Conservation (phyloP, 2,797 vertebrate genomes). For the Nasua narica region DNA sequence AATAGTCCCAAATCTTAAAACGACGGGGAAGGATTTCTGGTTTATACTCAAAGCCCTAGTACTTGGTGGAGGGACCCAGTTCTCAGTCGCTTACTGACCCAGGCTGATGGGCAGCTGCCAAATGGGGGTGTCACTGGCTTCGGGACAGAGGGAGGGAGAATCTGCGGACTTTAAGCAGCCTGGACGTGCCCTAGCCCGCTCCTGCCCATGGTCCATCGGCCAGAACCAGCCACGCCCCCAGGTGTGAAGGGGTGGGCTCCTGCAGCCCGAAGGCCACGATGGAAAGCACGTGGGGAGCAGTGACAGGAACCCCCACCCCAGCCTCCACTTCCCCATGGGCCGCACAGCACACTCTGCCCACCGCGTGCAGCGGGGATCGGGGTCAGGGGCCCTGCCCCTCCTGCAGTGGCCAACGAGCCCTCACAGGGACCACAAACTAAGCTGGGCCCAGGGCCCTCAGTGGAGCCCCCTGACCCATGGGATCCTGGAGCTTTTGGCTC, state of each 20-base stretch:
- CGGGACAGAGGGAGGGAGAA: not conserved
- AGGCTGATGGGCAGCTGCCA: too few relatives aligned
- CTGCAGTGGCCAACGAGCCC: not conserved
- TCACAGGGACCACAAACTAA: not conserved
- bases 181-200: rapidly evolving
- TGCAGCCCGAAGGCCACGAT: rapidly evolving
- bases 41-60: not conserved
- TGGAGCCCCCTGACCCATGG: rapidly evolving
- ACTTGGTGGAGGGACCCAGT: not conserved
- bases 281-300: not conserved
- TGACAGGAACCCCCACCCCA: not conserved
- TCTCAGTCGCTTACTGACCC: not conserved
- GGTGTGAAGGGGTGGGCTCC: not conserved
- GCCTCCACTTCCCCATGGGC: not conserved
- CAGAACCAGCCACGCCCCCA: not conserved
- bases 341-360: not conserved
- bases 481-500: not conserved
- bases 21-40: not conserved
- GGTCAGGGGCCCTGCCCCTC: not conserved
- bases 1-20: not conserved
- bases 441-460: not conserved
- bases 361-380: not conserved
- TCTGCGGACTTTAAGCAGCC: not conserved
- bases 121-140: not conserved
- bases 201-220: not conserved